These are phyloP conservation scores for Athalia circularis DNA, from an alignment of 2,888 invertebrate species.

Conservation along the genomic window DNA sequence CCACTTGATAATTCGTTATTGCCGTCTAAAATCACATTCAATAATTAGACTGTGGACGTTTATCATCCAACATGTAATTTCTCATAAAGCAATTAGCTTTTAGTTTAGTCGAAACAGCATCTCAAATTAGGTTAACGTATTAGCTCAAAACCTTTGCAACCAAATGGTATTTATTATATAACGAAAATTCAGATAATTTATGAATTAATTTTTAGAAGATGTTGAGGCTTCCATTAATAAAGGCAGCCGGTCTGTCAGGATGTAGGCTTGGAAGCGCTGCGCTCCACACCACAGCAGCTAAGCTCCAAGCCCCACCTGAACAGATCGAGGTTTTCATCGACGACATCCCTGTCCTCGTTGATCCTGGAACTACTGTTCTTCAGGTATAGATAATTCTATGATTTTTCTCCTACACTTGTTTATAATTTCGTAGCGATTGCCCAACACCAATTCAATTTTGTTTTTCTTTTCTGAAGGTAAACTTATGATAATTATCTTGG, in stretches of 20 bases:
- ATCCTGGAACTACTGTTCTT: slow-evolving; percentile 97
- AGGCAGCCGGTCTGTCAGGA: slow-evolving; percentile 77
- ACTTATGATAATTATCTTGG: neutral
- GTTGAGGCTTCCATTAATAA: slow-evolving; percentile 85
- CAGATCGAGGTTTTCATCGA: slow-evolving; percentile 97
- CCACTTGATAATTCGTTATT: neutral
- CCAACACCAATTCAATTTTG: too few species aligned
- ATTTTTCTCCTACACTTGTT: neutral
- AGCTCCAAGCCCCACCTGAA: slow-evolving; percentile 77
- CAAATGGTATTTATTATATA: slow-evolving; percentile 60
- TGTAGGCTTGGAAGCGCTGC: slow-evolving; percentile 69
- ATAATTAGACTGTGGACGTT: neutral
- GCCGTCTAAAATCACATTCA: too few species aligned
- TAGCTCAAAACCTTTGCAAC: slow-evolving; percentile 8
- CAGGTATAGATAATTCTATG: slow-evolving; percentile 79
- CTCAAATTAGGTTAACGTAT: slow-evolving; percentile 44
- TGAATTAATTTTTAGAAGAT: slow-evolving; percentile 74
- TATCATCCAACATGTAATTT: neutral
- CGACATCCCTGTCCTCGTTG: slow-evolving; percentile 94
- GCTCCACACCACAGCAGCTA: slow-evolving; percentile 64
- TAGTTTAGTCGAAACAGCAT: slow-evolving; percentile 15
- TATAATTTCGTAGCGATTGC: neutral
- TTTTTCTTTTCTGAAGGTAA: too few species aligned
- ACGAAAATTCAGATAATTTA: slow-evolving; percentile 52
- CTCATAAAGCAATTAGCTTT: slow-evolving; percentile 44